Percentiles rank a stretch among this genome's conserved stretches.
These are phyloP conservation scores for Rhodeus uyekii DNA, from an alignment of 2,797 vertebrate genomes.

Conservation along the genomic window DNA sequence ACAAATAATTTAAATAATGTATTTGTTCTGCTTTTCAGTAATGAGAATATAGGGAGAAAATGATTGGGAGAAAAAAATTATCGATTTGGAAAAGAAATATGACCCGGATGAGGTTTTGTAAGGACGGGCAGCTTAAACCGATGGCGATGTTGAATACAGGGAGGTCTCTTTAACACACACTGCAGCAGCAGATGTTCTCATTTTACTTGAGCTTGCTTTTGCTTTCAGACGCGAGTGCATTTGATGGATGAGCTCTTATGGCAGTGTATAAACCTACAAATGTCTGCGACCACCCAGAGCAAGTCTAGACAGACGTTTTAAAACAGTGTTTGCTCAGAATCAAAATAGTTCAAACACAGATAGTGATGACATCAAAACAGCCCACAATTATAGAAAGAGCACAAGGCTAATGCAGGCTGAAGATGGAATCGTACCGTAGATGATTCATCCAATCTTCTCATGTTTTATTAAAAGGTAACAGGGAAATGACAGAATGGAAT, in stretches of 20 bases:
- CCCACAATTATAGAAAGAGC: neutral
- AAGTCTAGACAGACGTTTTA: conserved; percentile 23
- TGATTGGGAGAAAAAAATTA: too few relatives aligned
- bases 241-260: conserved; percentile 44
- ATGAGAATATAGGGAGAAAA: neutral
- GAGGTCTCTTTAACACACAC: conserved; percentile 26
- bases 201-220: conserved; percentile 35
- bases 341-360: conserved; percentile 25
- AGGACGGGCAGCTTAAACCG: neutral
- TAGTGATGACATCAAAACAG: conserved; percentile 29
- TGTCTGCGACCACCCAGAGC: conserved; percentile 1
- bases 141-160: conserved; percentile 1
- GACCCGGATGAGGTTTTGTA: conserved; percentile 5
- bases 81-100: neutral
- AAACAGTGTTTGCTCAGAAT: neutral
- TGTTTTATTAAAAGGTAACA: conserved; percentile 42
- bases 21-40: neutral
- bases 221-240: conserved; percentile 1
- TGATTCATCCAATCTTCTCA: conserved; percentile 27
- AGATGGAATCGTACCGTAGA: neutral
- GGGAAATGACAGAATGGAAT: conserved; percentile 16
- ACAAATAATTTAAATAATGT: neutral
- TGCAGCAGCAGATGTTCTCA: conserved; percentile 47
- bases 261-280: conserved; percentile 23
- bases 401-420: neutral